Evolutionary conservation across 2,888 invertebrate genomes (phyloP).

Genomic region (Tryphoninae sp.): DNA sequence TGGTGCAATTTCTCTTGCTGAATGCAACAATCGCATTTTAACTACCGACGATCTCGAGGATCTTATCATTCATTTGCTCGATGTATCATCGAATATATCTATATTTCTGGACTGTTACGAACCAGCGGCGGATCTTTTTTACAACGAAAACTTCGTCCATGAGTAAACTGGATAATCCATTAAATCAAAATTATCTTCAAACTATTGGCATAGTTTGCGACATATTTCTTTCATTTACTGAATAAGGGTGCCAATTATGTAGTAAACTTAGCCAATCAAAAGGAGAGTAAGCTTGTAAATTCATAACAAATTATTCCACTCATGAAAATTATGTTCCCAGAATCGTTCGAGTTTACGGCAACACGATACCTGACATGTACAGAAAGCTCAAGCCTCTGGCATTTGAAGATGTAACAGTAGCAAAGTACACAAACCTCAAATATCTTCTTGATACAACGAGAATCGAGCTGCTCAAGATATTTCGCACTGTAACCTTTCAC

Average conservation of each 20-base stretch:
- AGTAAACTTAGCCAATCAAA: too few species aligned
- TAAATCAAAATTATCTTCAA: constrained; percentile 21
- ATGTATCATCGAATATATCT: constrained; percentile 87
- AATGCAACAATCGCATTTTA: constrained; percentile 73
- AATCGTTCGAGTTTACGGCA: constrained; percentile 90
- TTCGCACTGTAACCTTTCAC: constrained; percentile 79
- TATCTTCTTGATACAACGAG: constrained; percentile 82
- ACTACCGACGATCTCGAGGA: constrained; percentile 84
- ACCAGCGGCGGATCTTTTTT: constrained; percentile 82
- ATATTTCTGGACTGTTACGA: constrained; percentile 87
- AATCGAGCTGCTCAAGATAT: constrained; percentile 82
- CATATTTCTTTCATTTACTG: too few species aligned
- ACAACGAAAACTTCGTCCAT: constrained; percentile 83
- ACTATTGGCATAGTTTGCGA: neutral
- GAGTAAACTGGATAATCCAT: constrained; percentile 75
- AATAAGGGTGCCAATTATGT: too few species aligned
- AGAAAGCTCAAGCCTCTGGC: constrained; percentile 83
- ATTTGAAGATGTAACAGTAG: constrained; percentile 78
- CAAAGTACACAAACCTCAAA: constrained; percentile 80
- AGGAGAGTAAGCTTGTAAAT: neutral
- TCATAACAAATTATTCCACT: constrained; percentile 1
- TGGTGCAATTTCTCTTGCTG: constrained; percentile 71
- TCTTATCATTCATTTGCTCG: constrained; percentile 86
- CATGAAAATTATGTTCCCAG: constrained; percentile 79
- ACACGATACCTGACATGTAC: constrained; percentile 87